Percentiles rank a stretch among this genome's conserved stretches.
phyloP scores from a whole-genome alignment of 2,797 vertebrate genomes.

The Buceros bicornis region DNA sequence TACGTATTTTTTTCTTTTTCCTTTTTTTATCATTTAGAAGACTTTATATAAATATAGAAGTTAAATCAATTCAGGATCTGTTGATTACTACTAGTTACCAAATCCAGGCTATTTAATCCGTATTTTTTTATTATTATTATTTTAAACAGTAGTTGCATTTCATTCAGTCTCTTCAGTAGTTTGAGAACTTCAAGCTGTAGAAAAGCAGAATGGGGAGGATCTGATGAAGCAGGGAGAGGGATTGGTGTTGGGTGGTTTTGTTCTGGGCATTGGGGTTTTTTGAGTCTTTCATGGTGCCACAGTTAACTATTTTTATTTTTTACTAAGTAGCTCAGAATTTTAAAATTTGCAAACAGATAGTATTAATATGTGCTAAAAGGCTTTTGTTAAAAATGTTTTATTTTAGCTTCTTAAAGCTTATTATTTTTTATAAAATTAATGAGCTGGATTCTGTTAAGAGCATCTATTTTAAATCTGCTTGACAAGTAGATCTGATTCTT shows the following conservation, averaged over 20 bases:
- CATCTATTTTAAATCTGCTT: background rate
- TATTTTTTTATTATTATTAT: background rate
- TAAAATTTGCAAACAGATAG: background rate
- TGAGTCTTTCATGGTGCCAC: background rate
- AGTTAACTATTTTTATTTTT: background rate
- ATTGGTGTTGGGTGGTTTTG: background rate
- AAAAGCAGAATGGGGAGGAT: background rate
- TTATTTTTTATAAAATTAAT: slow-evolving; percentile 3
- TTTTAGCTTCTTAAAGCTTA: slow-evolving; percentile 3
- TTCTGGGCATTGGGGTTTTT: background rate
- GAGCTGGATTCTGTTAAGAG: background rate
- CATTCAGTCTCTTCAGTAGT: background rate
- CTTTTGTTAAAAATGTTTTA: background rate
- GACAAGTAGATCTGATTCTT: background rate
- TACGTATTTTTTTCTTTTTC: slow-evolving; percentile 15
- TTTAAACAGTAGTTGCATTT: background rate
- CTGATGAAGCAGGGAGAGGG: background rate
- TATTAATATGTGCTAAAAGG: background rate
- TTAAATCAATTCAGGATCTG: slow-evolving; percentile 51
- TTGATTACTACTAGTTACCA: slow-evolving; percentile 48
- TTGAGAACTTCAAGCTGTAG: background rate
- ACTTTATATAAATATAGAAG: slow-evolving; percentile 40
- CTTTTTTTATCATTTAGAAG: slow-evolving; percentile 47
- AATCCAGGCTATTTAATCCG: slow-evolving; percentile 14
- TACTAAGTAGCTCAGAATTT: background rate